Base-by-base conservation (phyloP, 2,113 vertebrate genomes). In the Aldabrachelys gigantea region DNA sequence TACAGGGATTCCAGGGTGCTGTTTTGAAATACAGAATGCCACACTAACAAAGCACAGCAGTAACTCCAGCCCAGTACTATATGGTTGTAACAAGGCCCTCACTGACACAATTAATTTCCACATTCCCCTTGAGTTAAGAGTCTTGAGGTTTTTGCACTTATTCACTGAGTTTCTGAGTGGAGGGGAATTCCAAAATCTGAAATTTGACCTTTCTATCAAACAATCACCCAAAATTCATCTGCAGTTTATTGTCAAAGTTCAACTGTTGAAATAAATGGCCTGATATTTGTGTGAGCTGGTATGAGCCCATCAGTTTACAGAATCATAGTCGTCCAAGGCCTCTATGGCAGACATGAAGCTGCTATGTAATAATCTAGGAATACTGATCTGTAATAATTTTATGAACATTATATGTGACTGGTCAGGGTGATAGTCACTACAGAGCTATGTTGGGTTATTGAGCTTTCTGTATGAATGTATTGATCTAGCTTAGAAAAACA, bases 341-440 rank as follows among this genome's bases (percentile, higher is more conserved):
- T 62, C 13, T 11, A 1, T 0, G 27, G 56, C 5, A 44, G 14
- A 52, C 19, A 2, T 14, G 49, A 47, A 22, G 5, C 3, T 8
- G 1, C 3, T 29, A 53, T 78, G 44, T 47, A 89, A 16, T 3
- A 25, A 29, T 2, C 17, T 49, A 80, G 87, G 29, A 76, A 10
- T 0, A 2, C 24, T 6, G 6, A 29, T 19, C 11, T 29, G 41
- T 11, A n/a, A n/a, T 3, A 3, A 41, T 84, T 82, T 57, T 25
- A 65, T 79, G 35, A 84, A 29, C 44, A 62, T 52, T 59, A 19
- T 2, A 1, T 0, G 13, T 31, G 35, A 22, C 79, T 41, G 19
- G 3, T 56, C 9, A 27, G 2, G 10, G 10, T 47, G 21, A 16
- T 5, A 1, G 25, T 25, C 44, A 0, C 3, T 31, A 11, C 31